These are phyloP conservation scores for Phycodurus eques DNA, from an alignment of 2,113 vertebrate species.

Conservation along the genomic window DNA sequence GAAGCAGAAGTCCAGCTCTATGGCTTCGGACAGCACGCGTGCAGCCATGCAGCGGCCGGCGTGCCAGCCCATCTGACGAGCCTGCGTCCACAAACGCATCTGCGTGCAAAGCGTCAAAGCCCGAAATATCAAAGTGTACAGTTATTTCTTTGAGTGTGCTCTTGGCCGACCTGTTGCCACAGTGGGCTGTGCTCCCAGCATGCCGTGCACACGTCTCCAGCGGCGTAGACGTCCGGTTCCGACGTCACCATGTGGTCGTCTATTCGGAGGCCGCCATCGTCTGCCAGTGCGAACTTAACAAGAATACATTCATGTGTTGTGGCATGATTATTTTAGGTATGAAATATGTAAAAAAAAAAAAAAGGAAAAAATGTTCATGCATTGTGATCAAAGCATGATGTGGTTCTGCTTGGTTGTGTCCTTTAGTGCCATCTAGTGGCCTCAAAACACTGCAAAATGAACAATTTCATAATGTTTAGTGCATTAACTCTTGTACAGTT, in stretches of 20 bases:
- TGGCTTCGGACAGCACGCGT: conserved; percentile 64
- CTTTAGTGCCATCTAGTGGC: conserved; percentile 19
- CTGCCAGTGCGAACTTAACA: conserved; percentile 80
- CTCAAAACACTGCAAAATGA: background rate
- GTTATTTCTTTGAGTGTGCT: background rate
- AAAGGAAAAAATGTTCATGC: too few species aligned
- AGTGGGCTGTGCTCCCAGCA: conserved; percentile 82
- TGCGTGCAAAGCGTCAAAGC: conserved; percentile 45
- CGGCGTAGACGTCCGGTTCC: conserved; percentile 81
- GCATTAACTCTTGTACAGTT: too few species aligned
- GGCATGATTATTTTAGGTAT: background rate
- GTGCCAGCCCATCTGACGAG: conserved; percentile 95
- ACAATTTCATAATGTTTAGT: too few species aligned
- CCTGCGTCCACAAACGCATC: conserved; percentile 98
- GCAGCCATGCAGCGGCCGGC: conserved; percentile 89
- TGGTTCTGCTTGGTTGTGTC: background rate
- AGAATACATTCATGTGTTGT: background rate
- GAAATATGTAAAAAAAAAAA: background rate
- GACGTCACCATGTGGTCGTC: conserved; percentile 88
- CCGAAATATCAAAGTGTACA: background rate
- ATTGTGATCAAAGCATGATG: too few species aligned
- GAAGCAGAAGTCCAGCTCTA: conserved; percentile 95
- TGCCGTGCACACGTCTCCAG: conserved; percentile 87
- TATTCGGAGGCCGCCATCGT: conserved; percentile 83
- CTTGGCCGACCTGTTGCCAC: conserved; percentile 87